These are phyloP conservation scores for Clitarchus hookeri DNA, from an alignment of 2,888 invertebrate genomes.

Conservation along the genomic window DNA sequence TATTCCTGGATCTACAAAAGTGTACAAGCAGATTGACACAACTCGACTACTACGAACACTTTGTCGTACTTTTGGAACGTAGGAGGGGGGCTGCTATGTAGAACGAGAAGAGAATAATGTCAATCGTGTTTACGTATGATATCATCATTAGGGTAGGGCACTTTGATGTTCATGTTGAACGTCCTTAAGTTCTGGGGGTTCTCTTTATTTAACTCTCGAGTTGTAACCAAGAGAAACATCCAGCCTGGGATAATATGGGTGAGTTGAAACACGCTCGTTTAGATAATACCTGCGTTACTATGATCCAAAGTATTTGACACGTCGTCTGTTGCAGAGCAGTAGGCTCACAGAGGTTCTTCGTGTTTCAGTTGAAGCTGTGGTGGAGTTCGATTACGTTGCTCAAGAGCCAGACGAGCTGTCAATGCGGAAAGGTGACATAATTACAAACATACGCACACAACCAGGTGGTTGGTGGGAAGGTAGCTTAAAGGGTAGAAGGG, in stretches of 20 bases:
- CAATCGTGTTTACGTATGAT: conserved; percentile 42
- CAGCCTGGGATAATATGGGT: conserved; percentile 35
- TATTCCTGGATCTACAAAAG: too few relatives aligned
- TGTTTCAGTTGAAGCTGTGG: conserved; percentile 75
- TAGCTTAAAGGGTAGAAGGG: conserved; percentile 76
- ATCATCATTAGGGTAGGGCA: conserved; percentile 41
- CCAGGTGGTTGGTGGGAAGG: conserved; percentile 93
- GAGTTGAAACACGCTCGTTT: conserved; percentile 26
- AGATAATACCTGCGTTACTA: not conserved
- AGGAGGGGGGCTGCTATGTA: not conserved
- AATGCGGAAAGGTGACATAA: conserved; percentile 79
- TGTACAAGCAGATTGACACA: too few relatives aligned
- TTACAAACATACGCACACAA: conserved; percentile 76
- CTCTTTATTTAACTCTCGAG: not conserved
- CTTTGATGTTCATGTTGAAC: conserved; percentile 24
- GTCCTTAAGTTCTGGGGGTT: not conserved
- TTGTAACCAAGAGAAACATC: not conserved
- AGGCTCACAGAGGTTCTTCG: conserved; percentile 34
- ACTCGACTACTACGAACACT: too few relatives aligned
- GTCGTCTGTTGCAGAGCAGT: not conserved
- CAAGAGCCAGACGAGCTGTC: conserved; percentile 85
- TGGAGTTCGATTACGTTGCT: conserved; percentile 84
- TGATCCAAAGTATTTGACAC: not conserved
- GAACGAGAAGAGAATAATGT: conserved; percentile 5
- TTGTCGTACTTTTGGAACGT: too few relatives aligned